Evolutionary conservation across 2,113 vertebrate genomes (phyloP).

Genomic region (Chloropsis hardwickii): DNA sequence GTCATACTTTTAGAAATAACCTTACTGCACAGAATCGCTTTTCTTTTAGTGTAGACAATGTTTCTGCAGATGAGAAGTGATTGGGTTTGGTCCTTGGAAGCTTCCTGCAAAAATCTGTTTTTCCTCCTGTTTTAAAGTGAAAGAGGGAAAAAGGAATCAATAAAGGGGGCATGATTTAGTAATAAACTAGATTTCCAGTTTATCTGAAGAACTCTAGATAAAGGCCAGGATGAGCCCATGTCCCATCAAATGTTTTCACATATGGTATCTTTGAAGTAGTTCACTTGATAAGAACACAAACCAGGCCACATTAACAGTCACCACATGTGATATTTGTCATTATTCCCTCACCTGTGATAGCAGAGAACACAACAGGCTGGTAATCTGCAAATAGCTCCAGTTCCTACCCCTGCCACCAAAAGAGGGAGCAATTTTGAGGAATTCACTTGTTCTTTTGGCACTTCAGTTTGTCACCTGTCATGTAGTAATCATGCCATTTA

Average conservation of each 20-base stretch:
- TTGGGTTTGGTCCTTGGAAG: neutral
- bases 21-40: neutral
- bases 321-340: neutral
- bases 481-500: fast-evolving
- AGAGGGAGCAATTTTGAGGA: neutral
- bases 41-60: neutral
- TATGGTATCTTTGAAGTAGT: neutral
- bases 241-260: neutral
- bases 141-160: neutral
- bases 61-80: neutral
- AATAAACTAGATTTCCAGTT: neutral
- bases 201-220: neutral
- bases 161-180: neutral
- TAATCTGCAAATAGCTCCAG: neutral
- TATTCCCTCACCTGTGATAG: neutral
- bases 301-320: neutral
- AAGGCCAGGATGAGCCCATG: neutral
- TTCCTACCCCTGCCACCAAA: neutral
- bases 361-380: neutral
- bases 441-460: neutral
- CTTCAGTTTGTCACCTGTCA: neutral
- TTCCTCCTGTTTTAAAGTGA: neutral
- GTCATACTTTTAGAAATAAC: neutral
- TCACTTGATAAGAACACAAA: neutral
- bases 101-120: neutral